Conservation (phyloP, 2,888 invertebrate species). For the Sussaba pulchella region DNA sequence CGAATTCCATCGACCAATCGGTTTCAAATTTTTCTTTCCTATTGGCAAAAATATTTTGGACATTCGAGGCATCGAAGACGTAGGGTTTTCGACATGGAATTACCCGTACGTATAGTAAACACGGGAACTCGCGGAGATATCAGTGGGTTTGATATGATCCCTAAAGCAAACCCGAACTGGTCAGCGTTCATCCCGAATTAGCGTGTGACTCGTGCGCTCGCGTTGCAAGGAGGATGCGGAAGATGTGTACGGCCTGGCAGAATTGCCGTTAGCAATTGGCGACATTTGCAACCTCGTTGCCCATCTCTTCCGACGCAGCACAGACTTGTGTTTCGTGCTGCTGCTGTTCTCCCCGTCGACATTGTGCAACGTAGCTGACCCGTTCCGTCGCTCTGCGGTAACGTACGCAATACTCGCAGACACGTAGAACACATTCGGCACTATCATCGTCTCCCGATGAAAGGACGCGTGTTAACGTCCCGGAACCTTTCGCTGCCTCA, state of each 20-base stretch:
- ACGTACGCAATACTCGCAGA: not conserved
- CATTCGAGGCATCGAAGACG: no score
- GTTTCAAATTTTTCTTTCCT: no score
- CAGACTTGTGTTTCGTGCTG: constrained; percentile 27
- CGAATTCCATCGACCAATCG: no score
- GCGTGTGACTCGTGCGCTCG: constrained; percentile 53
- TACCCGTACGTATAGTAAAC: constrained; percentile 12
- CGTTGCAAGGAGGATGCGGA: constrained; percentile 47
- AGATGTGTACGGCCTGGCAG: constrained; percentile 14
- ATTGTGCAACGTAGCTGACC: constrained; percentile 34
- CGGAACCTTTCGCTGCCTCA: constrained; percentile 15
- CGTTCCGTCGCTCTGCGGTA: constrained; percentile 31
- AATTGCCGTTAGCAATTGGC: constrained; percentile 45
- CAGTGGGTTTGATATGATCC: constrained; percentile 59
- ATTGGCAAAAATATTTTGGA: no score
- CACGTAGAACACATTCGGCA: not conserved
- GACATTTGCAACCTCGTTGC: constrained; percentile 46
- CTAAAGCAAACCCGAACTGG: constrained; percentile 43
- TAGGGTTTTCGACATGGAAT: not conserved
- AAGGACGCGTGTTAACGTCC: constrained; percentile 3
- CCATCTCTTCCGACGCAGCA: constrained; percentile 43
- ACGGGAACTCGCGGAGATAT: constrained; percentile 46
- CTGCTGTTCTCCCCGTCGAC: constrained; percentile 19
- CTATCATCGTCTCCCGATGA: not conserved
- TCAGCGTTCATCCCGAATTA: constrained; percentile 56